These are phyloP conservation scores for Microvelia longipes DNA, from an alignment of 1,140 invertebrate species.

Conservation along the genomic window DNA sequence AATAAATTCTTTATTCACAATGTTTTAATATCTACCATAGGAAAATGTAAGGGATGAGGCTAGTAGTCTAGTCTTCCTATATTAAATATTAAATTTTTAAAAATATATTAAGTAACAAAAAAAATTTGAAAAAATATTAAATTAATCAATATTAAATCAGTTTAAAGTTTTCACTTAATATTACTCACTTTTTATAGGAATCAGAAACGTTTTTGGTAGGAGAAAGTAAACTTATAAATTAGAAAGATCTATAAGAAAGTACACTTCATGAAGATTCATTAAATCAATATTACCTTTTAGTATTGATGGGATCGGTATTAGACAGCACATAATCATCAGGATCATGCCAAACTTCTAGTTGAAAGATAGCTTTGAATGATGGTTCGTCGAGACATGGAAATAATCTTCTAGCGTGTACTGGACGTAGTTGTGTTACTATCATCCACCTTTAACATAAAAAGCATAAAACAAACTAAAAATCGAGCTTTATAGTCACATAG, in stretches of 20 bases:
- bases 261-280: neutral
- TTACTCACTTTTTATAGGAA: too few relatives aligned
- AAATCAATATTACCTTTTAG: neutral
- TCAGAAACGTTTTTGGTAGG: too few relatives aligned
- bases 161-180: conserved; percentile 1
- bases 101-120: neutral
- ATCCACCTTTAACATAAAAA: conserved; percentile 39
- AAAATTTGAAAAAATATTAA: neutral
- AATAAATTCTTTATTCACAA: too few relatives aligned
- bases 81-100: too few relatives aligned
- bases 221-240: neutral
- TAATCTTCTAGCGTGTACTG: conserved; percentile 57
- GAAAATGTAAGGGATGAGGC: too few relatives aligned
- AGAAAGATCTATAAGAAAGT: neutral
- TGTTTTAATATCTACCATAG: too few relatives aligned
- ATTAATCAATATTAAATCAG: conserved; percentile 2
- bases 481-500: too few relatives aligned
- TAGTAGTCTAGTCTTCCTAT: too few relatives aligned
- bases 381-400: conserved; percentile 89
- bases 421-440: conserved; percentile 62
- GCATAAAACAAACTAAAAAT: too few relatives aligned
- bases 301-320: conserved; percentile 37
- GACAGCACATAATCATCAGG: conserved; percentile 36
- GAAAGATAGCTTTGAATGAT: conserved; percentile 56
- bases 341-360: conserved; percentile 43